Evolutionary conservation across 2,797 vertebrate species (phyloP).

Genomic region (Etheostoma nigrum): DNA sequence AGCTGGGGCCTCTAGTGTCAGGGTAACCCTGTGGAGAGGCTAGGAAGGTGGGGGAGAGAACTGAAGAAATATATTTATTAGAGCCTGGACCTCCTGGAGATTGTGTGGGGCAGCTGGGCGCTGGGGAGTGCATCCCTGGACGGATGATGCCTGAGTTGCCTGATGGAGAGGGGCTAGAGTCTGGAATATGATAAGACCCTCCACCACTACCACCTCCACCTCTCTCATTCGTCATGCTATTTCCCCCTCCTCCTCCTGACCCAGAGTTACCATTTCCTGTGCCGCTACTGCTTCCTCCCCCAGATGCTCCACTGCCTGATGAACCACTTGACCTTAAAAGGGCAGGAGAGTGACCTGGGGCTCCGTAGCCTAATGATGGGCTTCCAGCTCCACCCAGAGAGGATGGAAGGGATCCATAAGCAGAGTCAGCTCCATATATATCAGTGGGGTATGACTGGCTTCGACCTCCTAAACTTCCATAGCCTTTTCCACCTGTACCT

Average conservation of each 20-base stretch:
- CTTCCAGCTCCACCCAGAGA: conserved; percentile 90
- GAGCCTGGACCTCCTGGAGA: conserved; percentile 83
- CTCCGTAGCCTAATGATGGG: conserved; percentile 91
- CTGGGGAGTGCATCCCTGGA: conserved; percentile 91
- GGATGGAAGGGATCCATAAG: conserved; percentile 86
- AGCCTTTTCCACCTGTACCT: conserved; percentile 83
- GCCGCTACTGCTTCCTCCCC: conserved; percentile 80
- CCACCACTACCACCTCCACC: conserved; percentile 79
- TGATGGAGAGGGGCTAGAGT: conserved; percentile 92
- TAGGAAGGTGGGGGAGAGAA: conserved; percentile 92
- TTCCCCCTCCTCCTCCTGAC: conserved; percentile 81
- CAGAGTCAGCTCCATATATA: conserved; percentile 85
- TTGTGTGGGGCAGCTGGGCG: conserved; percentile 87
- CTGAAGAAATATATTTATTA: conserved; percentile 92
- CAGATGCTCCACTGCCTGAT: conserved; percentile 86
- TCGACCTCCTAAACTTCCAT: conserved; percentile 82
- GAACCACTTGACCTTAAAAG: conserved; percentile 87
- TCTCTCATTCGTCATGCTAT: conserved; percentile 76
- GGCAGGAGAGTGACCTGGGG: conserved; percentile 94
- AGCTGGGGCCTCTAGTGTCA: conserved; percentile 83
- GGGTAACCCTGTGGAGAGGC: conserved; percentile 89
- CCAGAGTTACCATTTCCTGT: conserved; percentile 79
- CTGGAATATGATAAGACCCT: conserved; percentile 85
- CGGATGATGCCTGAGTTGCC: conserved; percentile 90
- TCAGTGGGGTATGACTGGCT: conserved; percentile 86